Conservation (phyloP, 2,113 vertebrate genomes). For the Eurystomus gularis region DNA sequence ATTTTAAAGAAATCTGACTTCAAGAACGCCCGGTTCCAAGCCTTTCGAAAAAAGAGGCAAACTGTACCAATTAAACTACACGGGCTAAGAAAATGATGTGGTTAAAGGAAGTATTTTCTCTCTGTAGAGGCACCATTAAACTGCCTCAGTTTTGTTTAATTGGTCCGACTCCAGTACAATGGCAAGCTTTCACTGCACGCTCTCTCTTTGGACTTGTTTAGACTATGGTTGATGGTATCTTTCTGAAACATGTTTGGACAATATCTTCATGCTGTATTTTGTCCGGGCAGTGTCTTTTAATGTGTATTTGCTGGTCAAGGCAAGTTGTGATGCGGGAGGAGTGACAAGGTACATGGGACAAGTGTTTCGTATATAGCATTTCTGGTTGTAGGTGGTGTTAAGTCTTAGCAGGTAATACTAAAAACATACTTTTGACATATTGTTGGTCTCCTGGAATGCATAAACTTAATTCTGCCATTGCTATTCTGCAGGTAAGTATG, state of each 20-base stretch:
- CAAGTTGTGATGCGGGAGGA: not conserved
- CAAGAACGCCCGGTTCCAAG: not conserved
- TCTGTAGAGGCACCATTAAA: conserved; percentile 11
- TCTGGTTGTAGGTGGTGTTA: not conserved
- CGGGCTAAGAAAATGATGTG: conserved; percentile 30
- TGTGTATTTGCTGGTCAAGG: not conserved
- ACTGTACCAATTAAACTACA: conserved; percentile 24
- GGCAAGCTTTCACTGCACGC: not conserved
- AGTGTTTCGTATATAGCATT: not conserved
- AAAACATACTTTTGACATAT: not conserved
- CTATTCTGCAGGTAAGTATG: not conserved
- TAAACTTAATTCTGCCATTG: not conserved
- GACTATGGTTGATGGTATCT: not conserved
- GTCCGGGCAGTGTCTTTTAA: not conserved
- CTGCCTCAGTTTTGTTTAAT: conserved; percentile 38
- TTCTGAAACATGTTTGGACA: conserved; percentile 51
- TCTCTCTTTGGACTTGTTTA: conserved; percentile 56
- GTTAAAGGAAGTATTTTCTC: conserved; percentile 24
- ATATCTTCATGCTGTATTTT: not conserved
- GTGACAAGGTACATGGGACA: not conserved
- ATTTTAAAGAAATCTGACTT: not conserved
- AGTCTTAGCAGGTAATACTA: not conserved
- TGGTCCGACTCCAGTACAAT: not conserved
- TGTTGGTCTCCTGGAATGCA: not conserved
- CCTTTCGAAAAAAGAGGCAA: not conserved